Evolutionary conservation across 2,888 invertebrate genomes (phyloP).

Genomic region (Caenorhabditis uteleia): DNA sequence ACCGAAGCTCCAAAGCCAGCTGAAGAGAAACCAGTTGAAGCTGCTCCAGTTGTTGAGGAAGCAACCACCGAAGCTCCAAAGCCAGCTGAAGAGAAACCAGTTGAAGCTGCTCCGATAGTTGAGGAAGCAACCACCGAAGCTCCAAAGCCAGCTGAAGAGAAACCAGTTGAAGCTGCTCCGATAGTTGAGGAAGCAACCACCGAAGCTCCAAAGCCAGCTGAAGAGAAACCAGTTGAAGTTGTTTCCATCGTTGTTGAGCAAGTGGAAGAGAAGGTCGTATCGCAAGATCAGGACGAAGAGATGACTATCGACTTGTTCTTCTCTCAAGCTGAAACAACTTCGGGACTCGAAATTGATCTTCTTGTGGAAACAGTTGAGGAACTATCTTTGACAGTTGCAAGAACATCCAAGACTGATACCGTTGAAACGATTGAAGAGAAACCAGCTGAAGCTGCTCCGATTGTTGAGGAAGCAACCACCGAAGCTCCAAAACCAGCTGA

Average conservation of each 20-base stretch:
- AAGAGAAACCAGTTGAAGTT: constrained; percentile 10
- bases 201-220: not conserved
- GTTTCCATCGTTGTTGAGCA: constrained; percentile 1
- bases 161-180: not conserved
- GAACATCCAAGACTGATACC: too few species aligned
- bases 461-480: constrained; percentile 1
- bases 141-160: not conserved
- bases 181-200: not conserved
- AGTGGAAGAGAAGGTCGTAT: too few species aligned
- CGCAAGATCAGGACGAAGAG: too few species aligned
- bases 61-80: constrained; percentile 2
- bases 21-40: constrained; percentile 1
- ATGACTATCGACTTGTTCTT: too few species aligned
- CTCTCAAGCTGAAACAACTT: too few species aligned
- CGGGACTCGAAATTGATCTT: too few species aligned
- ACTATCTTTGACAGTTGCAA: too few species aligned
- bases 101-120: constrained; percentile 2
- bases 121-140: constrained; percentile 5
- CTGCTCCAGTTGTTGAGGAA: too few species aligned
- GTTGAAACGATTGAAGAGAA: not conserved
- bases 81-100: constrained; percentile 1
- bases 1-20: constrained; percentile 10
- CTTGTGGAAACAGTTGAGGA: too few species aligned
- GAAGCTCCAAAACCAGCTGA: constrained; percentile 4
- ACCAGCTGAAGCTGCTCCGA: constrained; percentile 3